phyloP scores from a whole-genome alignment of 2,797 vertebrate genomes.

The Lagorchestes hirsutus region DNA sequence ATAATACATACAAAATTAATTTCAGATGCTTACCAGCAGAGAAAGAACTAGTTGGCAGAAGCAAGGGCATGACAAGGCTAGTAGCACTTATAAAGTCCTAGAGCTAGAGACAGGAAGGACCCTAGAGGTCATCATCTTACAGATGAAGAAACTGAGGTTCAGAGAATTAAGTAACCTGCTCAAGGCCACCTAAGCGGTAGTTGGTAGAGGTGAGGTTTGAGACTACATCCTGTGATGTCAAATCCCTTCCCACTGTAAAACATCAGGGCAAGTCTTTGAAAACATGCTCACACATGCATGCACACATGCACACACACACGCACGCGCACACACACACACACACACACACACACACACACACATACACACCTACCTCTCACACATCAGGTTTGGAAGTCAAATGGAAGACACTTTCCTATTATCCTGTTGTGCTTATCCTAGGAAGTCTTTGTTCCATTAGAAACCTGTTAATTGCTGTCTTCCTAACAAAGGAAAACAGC shows the following conservation, averaged over 20 bases:
- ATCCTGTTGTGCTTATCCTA: slow-evolving; percentile 75
- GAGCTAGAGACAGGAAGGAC: neutral
- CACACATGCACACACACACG: neutral
- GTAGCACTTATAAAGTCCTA: neutral
- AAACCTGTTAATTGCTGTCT: slow-evolving; percentile 85
- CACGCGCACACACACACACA: neutral
- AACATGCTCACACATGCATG: neutral
- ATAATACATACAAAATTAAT: neutral
- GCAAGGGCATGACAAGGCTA: neutral
- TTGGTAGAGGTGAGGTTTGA: neutral
- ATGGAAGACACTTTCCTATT: slow-evolving; percentile 75
- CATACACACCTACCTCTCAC: neutral
- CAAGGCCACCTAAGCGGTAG: neutral
- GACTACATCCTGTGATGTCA: neutral
- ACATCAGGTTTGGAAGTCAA: slow-evolving; percentile 27
- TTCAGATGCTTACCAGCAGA: neutral
- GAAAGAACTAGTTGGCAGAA: neutral
- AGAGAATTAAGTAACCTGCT: neutral
- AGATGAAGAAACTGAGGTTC: neutral
- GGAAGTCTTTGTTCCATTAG: slow-evolving; percentile 81
- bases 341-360: neutral
- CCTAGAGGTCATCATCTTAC: neutral
- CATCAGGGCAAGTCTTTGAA: neutral
- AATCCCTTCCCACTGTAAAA: neutral
- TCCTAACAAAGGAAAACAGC: slow-evolving; percentile 82